These are phyloP conservation scores for Pseudoatta argentina DNA, from an alignment of 1,140 invertebrate species.

Conservation along the genomic window DNA sequence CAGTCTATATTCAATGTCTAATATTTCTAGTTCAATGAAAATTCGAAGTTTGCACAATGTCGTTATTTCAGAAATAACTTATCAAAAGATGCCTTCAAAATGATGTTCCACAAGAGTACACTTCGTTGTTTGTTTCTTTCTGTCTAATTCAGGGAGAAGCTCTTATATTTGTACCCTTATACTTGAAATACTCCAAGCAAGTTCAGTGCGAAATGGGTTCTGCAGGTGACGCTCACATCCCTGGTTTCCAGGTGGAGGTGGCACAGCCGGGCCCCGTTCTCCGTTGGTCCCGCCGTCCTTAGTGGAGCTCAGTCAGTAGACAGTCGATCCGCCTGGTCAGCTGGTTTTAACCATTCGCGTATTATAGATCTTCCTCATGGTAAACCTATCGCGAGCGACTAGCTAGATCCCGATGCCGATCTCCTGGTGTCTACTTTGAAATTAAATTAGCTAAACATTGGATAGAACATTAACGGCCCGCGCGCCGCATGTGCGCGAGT, in stretches of 20 bases:
- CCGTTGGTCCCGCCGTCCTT: conserved; percentile 80
- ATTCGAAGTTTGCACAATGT: not conserved
- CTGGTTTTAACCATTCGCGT: conserved; percentile 76
- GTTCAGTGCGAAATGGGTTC: conserved; percentile 9
- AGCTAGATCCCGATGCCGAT: conserved; percentile 56
- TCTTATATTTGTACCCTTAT: not conserved
- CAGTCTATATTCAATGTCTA: not conserved
- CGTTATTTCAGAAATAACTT: not conserved
- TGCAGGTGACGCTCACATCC: conserved; percentile 25
- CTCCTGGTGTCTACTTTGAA: not conserved
- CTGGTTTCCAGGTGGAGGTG: conserved; percentile 79
- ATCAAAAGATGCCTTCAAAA: not conserved
- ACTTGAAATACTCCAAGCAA: not conserved
- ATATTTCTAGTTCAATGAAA: conserved; percentile 2
- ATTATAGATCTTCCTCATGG: conserved; percentile 53
- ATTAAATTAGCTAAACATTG: conserved; percentile 41
- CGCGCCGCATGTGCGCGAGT: conserved; percentile 81
- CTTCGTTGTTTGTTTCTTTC: not conserved
- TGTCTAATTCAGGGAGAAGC: not conserved
- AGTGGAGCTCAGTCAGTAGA: conserved; percentile 84
- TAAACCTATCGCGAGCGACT: conserved; percentile 57
- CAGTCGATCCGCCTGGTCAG: conserved; percentile 82
- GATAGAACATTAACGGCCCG: conserved; percentile 72
- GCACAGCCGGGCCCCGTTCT: conserved; percentile 80
- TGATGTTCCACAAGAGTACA: not conserved